phyloP scores from a whole-genome alignment of 1,140 invertebrate genomes.

The Vollenhovia emeryi region DNA sequence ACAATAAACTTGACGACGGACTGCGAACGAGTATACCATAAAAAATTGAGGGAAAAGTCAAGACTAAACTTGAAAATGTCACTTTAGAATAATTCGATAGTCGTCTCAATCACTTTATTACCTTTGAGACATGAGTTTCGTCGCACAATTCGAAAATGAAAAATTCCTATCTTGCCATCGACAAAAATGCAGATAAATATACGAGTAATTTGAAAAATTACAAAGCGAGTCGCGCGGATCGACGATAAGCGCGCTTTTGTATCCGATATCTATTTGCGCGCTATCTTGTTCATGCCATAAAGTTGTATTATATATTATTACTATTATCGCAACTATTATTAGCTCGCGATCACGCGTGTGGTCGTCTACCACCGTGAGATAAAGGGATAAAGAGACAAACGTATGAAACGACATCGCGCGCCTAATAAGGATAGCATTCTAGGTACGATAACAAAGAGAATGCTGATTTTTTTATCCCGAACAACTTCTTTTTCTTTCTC shows the following conservation, averaged over 20 bases:
- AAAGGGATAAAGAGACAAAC: slow-evolving; percentile 45
- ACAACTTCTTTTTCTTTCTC: too few species aligned
- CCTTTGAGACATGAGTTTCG: neutral
- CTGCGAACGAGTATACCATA: neutral
- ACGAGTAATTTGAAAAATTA: slow-evolving; percentile 14
- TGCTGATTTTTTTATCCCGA: slow-evolving; percentile 41
- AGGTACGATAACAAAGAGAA: slow-evolving; percentile 36
- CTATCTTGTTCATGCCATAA: slow-evolving; percentile 41
- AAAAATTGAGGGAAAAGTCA: neutral
- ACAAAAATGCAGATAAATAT: neutral
- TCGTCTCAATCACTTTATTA: neutral
- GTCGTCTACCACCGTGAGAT: slow-evolving; percentile 25
- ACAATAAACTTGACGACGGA: neutral
- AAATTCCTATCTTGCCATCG: neutral
- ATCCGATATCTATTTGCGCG: slow-evolving; percentile 21
- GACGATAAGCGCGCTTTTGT: neutral
- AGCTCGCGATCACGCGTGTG: slow-evolving; percentile 31
- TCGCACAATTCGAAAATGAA: neutral
- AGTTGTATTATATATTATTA: slow-evolving; percentile 56
- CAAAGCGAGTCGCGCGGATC: neutral
- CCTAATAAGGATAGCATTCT: slow-evolving; percentile 50
- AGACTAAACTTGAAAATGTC: neutral
- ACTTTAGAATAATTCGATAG: neutral
- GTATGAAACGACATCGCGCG: slow-evolving; percentile 7
- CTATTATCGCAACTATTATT: slow-evolving; percentile 59